phyloP scores from a whole-genome alignment of 2,888 invertebrate species.

The Perizoma affinitatum region DNA sequence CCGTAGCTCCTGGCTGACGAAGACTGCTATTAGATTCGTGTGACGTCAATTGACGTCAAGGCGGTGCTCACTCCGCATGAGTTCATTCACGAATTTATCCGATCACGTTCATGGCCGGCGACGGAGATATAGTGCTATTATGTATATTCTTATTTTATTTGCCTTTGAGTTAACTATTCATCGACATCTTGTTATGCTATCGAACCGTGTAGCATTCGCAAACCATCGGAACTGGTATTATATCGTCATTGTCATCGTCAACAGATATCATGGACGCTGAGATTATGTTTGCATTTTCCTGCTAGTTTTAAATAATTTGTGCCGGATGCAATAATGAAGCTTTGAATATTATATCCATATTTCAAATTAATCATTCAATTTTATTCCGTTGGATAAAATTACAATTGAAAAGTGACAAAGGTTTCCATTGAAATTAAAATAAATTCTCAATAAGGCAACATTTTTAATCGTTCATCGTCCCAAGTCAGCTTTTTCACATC shows the following conservation, averaged over 20 bases:
- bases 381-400: too few relatives aligned
- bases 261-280: constrained; percentile 4
- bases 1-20: constrained; percentile 26
- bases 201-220: constrained; percentile 7
- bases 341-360: too few relatives aligned
- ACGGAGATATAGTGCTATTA: constrained; percentile 25
- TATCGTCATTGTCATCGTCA: constrained; percentile 10
- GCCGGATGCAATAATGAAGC: too few relatives aligned
- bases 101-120: constrained; percentile 63
- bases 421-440: too few relatives aligned
- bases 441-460: too few relatives aligned
- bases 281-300: constrained; percentile 16
- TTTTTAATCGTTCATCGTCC: too few relatives aligned
- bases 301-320: neutral
- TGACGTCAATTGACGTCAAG: constrained; percentile 73
- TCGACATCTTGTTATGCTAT: constrained; percentile 14
- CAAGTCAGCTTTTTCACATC: too few relatives aligned
- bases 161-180: constrained; percentile 18
- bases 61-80: constrained; percentile 56
- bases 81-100: constrained; percentile 76
- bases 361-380: too few relatives aligned
- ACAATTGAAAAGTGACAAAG: too few relatives aligned
- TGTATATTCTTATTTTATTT: constrained; percentile 3
- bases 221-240: constrained; percentile 15
- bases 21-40: constrained; percentile 32